Evolutionary conservation across 2,113 vertebrate species (phyloP).

Genomic region (Hippocampus barbouri): DNA sequence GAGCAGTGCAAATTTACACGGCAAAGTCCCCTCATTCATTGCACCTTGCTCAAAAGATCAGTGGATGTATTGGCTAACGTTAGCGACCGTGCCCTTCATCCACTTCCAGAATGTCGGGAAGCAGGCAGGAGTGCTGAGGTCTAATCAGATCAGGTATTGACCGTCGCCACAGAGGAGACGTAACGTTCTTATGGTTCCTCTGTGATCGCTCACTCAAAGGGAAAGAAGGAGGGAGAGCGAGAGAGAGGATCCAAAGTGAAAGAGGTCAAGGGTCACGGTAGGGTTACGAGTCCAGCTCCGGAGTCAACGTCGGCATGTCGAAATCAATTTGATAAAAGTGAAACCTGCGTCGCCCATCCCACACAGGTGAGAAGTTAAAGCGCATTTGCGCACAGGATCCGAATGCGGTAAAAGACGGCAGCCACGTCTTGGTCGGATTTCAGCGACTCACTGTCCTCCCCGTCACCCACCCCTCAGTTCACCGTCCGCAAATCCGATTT

Average conservation of each 20-base stretch:
- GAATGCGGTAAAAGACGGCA: slow-evolving; percentile 38
- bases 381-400: slow-evolving; percentile 40
- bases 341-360: not conserved
- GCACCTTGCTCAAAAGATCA: slow-evolving; percentile 19
- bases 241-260: slow-evolving; percentile 9
- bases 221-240: not conserved
- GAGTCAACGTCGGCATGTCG: slow-evolving; percentile 42
- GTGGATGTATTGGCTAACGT: slow-evolving; percentile 23
- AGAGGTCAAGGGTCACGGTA: slow-evolving; percentile 20
- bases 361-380: slow-evolving; percentile 53
- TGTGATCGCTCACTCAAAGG: not conserved
- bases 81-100: slow-evolving; percentile 40
- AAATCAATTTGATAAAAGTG: slow-evolving; percentile 25
- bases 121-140: slow-evolving; percentile 29
- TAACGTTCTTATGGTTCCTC: slow-evolving; percentile 30
- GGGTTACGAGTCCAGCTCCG: slow-evolving; percentile 7
- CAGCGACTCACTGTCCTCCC: slow-evolving; percentile 41
- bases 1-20: slow-evolving; percentile 27
- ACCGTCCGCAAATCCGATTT: slow-evolving; percentile 62
- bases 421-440: slow-evolving; percentile 32
- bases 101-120: slow-evolving; percentile 37
- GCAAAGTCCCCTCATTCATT: slow-evolving; percentile 32
- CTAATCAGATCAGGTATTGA: slow-evolving; percentile 63
- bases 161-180: slow-evolving; percentile 41
- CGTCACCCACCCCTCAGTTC: slow-evolving; percentile 41